phyloP scores from a whole-genome alignment of 2,113 vertebrate genomes.

The Tragelaphus imberbis region DNA sequence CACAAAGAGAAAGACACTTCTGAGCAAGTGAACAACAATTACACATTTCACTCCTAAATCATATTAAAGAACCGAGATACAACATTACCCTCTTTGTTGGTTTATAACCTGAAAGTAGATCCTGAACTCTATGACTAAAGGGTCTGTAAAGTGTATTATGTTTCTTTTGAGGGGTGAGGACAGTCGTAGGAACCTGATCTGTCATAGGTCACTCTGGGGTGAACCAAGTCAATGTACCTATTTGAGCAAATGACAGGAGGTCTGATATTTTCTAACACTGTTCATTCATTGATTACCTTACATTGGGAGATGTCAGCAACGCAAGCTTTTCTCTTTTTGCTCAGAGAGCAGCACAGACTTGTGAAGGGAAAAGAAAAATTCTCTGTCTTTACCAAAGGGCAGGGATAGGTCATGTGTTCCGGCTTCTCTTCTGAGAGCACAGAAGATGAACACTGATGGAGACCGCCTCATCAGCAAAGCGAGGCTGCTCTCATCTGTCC shows the following conservation, averaged over 20 bases:
- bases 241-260: slow-evolving; percentile 68
- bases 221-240: slow-evolving; percentile 68
- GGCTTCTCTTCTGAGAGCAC: slow-evolving; percentile 48
- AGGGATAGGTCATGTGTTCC: background rate
- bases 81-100: background rate
- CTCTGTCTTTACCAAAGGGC: background rate
- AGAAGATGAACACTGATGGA: slow-evolving; percentile 39
- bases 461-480: background rate
- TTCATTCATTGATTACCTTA: slow-evolving; percentile 71
- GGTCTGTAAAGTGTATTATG: background rate
- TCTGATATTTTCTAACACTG: slow-evolving; percentile 70
- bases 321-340: slow-evolving; percentile 56
- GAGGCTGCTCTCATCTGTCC: background rate
- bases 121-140: slow-evolving; percentile 44
- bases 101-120: background rate
- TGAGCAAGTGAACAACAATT: background rate
- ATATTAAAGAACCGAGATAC: background rate
- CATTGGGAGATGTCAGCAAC: slow-evolving; percentile 61
- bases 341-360: slow-evolving; percentile 62
- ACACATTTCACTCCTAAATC: background rate
- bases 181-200: slow-evolving; percentile 47
- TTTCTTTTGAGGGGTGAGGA: background rate
- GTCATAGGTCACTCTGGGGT: slow-evolving; percentile 60
- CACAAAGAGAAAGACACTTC: background rate
- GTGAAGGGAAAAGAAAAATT: slow-evolving; percentile 69